Evolutionary conservation across 2,113 vertebrate genomes (phyloP), one percentile per base, ranked within the genome.

Genomic region (Nanger granti): DNA sequence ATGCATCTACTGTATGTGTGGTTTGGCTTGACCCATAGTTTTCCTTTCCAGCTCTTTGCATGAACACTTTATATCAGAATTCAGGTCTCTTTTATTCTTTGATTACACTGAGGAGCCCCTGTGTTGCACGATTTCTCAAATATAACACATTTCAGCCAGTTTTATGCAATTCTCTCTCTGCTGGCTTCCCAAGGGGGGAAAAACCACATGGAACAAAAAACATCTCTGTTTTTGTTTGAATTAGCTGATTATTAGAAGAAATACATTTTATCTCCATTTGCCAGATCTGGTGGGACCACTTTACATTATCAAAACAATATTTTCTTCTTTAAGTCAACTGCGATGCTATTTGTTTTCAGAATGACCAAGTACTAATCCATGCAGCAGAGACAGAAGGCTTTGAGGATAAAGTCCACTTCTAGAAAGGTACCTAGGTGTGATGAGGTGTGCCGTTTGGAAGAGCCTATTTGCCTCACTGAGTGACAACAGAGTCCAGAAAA

Each of bases 1-100:
- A 57, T 95, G 44, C 55, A 49, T 85, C 55, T 79, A 82, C 88
- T 94, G 17, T 93, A 57, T 59, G 82, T 82, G 66, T 87, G 80
- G 14, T 82, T 96, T 93, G 95, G 82, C 93, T 79, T 89, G 76
- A 66, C 34, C 41, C 2, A 2, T 29, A 13, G 31, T 28, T 92
- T 95, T 97, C 80, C 57, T 96, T 95, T 94, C 85, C 69, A 94
- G 85, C 10, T 97, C 73, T 97, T 91, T 96, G 76, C 82, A 66
- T 87, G 76, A 87, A 96, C 59, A 31, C 91, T 92, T 94, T 83
- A 37, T 79, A 91, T 94, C 85, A 96, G 76, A 91, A 96, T 62
- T 82, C 17, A 44, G 84, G 44, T 85, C 73, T 94, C 55, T 79
- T 90, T 96, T 59, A 59, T 91, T 98, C 87, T 96, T 82, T 91